phyloP scores from a whole-genome alignment of 1,140 invertebrate species.

The Limonius californicus region DNA sequence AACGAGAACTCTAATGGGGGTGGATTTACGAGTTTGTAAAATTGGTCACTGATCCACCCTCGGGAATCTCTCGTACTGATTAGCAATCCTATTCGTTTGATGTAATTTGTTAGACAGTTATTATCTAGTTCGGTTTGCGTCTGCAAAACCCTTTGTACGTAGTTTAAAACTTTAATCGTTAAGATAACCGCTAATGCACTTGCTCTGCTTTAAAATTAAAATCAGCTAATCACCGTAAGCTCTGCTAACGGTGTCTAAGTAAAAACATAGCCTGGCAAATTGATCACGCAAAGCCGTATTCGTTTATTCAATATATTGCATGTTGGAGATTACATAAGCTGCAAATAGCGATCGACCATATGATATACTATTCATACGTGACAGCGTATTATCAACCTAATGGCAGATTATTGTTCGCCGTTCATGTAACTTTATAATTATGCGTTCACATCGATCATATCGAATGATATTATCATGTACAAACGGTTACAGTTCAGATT shows the following conservation, averaged over 20 bases:
- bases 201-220: not conserved
- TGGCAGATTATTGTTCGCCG: slow-evolving; percentile 6
- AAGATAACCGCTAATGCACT: not conserved
- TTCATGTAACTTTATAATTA: slow-evolving; percentile 9
- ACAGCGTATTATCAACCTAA: slow-evolving; percentile 7
- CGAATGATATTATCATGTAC: not conserved
- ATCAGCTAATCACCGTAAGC: too few relatives aligned
- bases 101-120: too few relatives aligned
- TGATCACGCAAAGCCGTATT: slow-evolving; percentile 2
- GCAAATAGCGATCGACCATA: slow-evolving; percentile 3
- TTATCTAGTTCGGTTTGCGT: too few relatives aligned
- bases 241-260: not conserved
- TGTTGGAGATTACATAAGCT: slow-evolving; percentile 9
- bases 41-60: too few relatives aligned
- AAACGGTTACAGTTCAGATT: too few relatives aligned
- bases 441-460: not conserved
- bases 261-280: not conserved
- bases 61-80: too few relatives aligned
- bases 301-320: slow-evolving; percentile 6
- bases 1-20: too few relatives aligned
- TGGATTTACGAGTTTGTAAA: too few relatives aligned
- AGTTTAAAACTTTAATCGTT: too few relatives aligned
- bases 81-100: too few relatives aligned
- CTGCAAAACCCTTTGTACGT: too few relatives aligned
- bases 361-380: slow-evolving; percentile 1